Base-by-base conservation (phyloP, 2,113 vertebrate genomes). In the Crotophaga sulcirostris region DNA sequence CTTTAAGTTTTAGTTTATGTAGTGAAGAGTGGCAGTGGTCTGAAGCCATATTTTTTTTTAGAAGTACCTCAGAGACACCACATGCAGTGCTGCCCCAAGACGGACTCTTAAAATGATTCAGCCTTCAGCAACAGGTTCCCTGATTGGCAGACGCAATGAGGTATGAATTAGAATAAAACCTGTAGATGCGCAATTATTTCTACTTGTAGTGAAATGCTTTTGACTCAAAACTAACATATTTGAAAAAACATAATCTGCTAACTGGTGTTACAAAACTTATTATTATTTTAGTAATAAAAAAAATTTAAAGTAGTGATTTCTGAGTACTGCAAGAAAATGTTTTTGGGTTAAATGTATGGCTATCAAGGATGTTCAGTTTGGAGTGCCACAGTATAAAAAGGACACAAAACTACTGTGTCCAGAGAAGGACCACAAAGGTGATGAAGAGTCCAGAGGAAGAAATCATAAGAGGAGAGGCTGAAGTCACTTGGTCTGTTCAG, bases 31-130 rank as follows among this genome's bases (percentile, higher is more conserved):
- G 44, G 17, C 66, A 66, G 7, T 4, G 8, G 6, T 64, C 26
- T 92, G 58, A 94, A 72, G 51, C 36, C 0, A 0, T 77, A 16
- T 76, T 81, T 75, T 40, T 92, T 74, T 92, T 81, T 47, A 99
- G 99, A 98, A 94, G 44, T 98, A 97, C 89, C 97, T 98, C 47
- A 79, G 77, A 47, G 88, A 80, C 2, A 70, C 93, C 24, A 79
- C 97, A 76, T 96, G 97, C 70, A 67, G 72, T 60, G 96, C 96
- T 94, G 74, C 96, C 13, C 94, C 90, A 9, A 98, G 99, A 93
- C 98, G 96, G 92, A 99, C 98, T 11, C 98, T 99, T 63, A 98
- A 99, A 96, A 98, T 98, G 90, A 99, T 99, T 87, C 99, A 99
- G 82, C 98, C 98, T 23, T 98, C 98, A 73, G 97, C 98, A 69